Evolutionary conservation across 2,888 invertebrate species (phyloP).

Genomic region (Drosophila prolongata): DNA sequence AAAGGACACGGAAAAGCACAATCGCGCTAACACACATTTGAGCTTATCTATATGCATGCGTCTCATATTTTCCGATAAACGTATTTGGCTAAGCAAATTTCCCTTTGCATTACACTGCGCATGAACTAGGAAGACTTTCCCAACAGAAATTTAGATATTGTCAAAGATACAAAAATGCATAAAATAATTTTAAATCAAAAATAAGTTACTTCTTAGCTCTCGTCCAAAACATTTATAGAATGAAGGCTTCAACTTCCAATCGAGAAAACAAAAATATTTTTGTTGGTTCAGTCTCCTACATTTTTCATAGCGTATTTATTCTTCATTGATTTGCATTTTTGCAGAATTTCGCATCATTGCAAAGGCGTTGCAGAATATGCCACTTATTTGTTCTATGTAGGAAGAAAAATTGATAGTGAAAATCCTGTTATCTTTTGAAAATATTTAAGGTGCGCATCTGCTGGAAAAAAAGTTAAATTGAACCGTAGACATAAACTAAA

Average conservation of each 20-base stretch:
- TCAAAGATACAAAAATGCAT: not conserved
- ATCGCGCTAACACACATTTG: constrained; percentile 7
- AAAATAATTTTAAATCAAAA: too few species aligned
- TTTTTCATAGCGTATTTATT: not conserved
- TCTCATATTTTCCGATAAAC: constrained; percentile 44
- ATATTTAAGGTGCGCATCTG: not conserved
- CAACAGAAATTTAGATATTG: too few species aligned
- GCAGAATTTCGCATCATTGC: not conserved
- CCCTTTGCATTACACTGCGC: constrained; percentile 3
- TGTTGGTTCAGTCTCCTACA: too few species aligned
- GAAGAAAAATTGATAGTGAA: too few species aligned
- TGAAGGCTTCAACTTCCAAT: too few species aligned
- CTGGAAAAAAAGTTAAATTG: not conserved
- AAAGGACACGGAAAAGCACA: constrained; percentile 32
- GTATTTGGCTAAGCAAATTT: constrained; percentile 47
- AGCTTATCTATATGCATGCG: constrained; percentile 28
- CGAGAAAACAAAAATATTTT: too few species aligned
- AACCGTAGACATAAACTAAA: too few species aligned
- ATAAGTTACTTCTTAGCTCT: too few species aligned
- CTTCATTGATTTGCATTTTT: not conserved
- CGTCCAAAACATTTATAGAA: too few species aligned
- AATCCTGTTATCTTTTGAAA: not conserved
- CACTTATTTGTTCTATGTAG: not conserved
- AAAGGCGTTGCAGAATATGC: not conserved
- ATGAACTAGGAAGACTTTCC: not conserved